Evolutionary conservation across 2,797 vertebrate genomes (phyloP), one percentile per base, ranked within the genome.

Genomic region (Acanthornis magna): DNA sequence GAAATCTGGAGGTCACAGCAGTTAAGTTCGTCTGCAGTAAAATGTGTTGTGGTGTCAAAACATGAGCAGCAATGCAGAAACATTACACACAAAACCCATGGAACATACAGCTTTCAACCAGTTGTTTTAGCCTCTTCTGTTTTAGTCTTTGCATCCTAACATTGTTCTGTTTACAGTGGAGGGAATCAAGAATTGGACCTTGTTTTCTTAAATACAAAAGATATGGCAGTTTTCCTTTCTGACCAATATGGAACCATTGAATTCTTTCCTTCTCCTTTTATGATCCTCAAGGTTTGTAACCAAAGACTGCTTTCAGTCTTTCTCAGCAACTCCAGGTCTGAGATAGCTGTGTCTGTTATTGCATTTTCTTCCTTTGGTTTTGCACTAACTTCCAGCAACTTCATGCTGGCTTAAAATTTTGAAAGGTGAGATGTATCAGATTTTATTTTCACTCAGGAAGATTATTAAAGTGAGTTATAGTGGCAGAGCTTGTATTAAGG

Each of bases 331-430:
- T 48, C n/a, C 70, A 23, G 3, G 5, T 55, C 50, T 83, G 61
- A 78, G 51, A 81, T 48, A 23, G 26, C 50, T 57, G 12, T 71
- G 13, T 63, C 48, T 86, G 1, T 81, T 84, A 47, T 0, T 74
- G 66, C 61, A 51, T 89, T 93, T 82, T 62, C 32, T 93, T 84
- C 45, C 60, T 86, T 68, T 68, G 32, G 17, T 53, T 91, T 92
- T 89, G 47, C n/a, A 22, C 76, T 66, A 40, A 38, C 17, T 63
- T 70, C n/a, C 55, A 32, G 14, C 47, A 48, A 48, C 47, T 60
- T 95, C 58, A 40, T 42, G 43, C 25, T 92, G 45, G 16, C 66
- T 92, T 89, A 62, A 73, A 78, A 45, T 73, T 72, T 66, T 75
- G 5, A 60, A 70, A 36, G 40, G 34, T 65, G 53, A 65, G 36